Evolutionary conservation across 2,888 invertebrate genomes (phyloP).

Genomic region (Epinotia demarniana): DNA sequence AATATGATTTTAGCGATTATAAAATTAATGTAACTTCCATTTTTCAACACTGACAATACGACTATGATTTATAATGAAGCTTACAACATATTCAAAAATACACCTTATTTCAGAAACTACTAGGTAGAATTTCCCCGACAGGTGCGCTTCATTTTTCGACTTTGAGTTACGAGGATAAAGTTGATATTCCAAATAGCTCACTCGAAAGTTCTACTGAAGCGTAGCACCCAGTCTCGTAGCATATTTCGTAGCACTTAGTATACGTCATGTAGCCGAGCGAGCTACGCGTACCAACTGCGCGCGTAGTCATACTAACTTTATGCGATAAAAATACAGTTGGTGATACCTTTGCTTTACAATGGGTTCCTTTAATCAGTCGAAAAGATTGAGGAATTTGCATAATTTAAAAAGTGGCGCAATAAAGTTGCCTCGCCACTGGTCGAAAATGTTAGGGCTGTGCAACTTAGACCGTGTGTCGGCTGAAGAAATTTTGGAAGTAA

Average conservation of each 20-base stretch:
- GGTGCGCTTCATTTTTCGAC: background rate
- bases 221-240: constrained; percentile 40
- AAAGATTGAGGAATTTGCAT: constrained; percentile 62
- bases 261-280: constrained; percentile 53
- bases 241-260: constrained; percentile 50
- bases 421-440: constrained; percentile 70
- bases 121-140: background rate
- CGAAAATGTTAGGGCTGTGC: constrained; percentile 68
- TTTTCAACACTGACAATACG: no score
- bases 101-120: background rate
- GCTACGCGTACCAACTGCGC: constrained; percentile 52
- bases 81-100: background rate
- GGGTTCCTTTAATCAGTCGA: constrained; percentile 60
- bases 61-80: no score
- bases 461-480: constrained; percentile 59
- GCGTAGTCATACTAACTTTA: constrained; percentile 23
- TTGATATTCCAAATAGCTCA: background rate
- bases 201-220: constrained; percentile 29
- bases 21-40: no score
- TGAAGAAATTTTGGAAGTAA: constrained; percentile 72
- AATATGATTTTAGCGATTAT: no score
- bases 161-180: background rate
- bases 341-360: constrained; percentile 49
- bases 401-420: constrained; percentile 70
- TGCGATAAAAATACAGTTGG: background rate